phyloP scores from a whole-genome alignment of 2,888 invertebrate genomes.

The Gandaritis pyraliata region DNA sequence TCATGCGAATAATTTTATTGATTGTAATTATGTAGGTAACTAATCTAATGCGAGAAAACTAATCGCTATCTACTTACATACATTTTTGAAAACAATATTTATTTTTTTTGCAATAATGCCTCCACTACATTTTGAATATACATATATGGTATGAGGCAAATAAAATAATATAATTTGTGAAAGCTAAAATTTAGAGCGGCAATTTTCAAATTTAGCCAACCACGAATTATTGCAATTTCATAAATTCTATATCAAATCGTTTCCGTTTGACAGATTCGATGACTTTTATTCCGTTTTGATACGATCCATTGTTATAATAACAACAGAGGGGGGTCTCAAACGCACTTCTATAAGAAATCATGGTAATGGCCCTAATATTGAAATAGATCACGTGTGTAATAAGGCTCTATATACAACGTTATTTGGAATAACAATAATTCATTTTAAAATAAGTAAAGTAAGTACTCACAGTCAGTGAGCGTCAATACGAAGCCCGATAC shows the following conservation, averaged over 20 bases:
- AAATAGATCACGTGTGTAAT: constrained; percentile 28
- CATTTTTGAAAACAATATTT: constrained; percentile 25
- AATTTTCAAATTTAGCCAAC: neutral
- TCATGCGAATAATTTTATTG: constrained; percentile 17
- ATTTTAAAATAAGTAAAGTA: constrained; percentile 27
- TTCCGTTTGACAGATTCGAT: neutral
- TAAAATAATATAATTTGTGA: constrained; percentile 17
- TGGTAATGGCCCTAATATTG: neutral
- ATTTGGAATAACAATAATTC: constrained; percentile 36
- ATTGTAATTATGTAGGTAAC: constrained; percentile 14
- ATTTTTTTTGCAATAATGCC: constrained; percentile 13
- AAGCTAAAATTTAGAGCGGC: constrained; percentile 17
- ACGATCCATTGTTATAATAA: neutral
- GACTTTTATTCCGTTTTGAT: neutral
- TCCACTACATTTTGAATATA: constrained; percentile 23
- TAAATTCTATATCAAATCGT: neutral
- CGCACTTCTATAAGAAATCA: neutral
- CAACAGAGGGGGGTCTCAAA: neutral
- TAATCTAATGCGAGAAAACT: constrained; percentile 9
- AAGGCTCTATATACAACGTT: constrained; percentile 40
- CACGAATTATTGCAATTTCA: neutral
- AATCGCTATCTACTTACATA: constrained; percentile 25
- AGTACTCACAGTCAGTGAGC: constrained; percentile 56
- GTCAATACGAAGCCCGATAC: constrained; percentile 44
- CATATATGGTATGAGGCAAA: constrained; percentile 16